phyloP scores from a whole-genome alignment of 2,113 vertebrate species.

The Tetraodon nigroviridis region DNA sequence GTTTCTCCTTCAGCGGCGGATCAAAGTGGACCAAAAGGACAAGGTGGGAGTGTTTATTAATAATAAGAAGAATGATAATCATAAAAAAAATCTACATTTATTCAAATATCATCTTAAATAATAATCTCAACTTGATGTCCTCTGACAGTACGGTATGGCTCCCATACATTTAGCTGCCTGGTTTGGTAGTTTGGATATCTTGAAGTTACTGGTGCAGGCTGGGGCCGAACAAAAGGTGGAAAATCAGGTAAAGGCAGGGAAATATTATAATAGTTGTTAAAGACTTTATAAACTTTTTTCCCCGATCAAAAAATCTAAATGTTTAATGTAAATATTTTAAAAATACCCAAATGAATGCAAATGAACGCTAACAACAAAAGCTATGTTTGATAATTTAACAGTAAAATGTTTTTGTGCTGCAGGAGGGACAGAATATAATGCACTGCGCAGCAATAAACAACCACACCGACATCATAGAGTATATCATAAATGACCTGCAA shows the following conservation, averaged over 20 bases:
- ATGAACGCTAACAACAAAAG: neutral
- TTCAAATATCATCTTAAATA: too few species aligned
- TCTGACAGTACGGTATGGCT: conserved; percentile 80
- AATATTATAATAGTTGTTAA: neutral
- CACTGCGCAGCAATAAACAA: conserved; percentile 88
- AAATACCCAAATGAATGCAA: too few species aligned
- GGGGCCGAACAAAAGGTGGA: conserved; percentile 83
- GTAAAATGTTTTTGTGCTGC: conserved; percentile 10
- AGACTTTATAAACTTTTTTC: neutral
- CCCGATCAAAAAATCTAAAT: neutral
- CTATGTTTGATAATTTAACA: neutral
- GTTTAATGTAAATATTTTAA: neutral
- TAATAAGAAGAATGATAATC: too few species aligned
- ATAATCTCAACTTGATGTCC: neutral
- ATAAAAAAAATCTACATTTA: neutral
- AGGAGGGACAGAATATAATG: conserved; percentile 85
- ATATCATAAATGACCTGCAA: conserved; percentile 85
- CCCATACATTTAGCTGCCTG: conserved; percentile 87
- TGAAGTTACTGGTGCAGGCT: conserved; percentile 82
- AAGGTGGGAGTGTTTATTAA: conserved; percentile 75
- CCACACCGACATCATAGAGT: conserved; percentile 77
- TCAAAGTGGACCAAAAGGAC: conserved; percentile 82
- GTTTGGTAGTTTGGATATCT: conserved; percentile 83
- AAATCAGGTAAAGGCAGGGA: conserved; percentile 72
- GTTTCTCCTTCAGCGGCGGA: conserved; percentile 83